A percentile compares a stretch with the other conserved stretches of the same genome.
Evolutionary conservation across 2,113 vertebrate species (phyloP).

Genomic region (Hemibagrus wyckioides): DNA sequence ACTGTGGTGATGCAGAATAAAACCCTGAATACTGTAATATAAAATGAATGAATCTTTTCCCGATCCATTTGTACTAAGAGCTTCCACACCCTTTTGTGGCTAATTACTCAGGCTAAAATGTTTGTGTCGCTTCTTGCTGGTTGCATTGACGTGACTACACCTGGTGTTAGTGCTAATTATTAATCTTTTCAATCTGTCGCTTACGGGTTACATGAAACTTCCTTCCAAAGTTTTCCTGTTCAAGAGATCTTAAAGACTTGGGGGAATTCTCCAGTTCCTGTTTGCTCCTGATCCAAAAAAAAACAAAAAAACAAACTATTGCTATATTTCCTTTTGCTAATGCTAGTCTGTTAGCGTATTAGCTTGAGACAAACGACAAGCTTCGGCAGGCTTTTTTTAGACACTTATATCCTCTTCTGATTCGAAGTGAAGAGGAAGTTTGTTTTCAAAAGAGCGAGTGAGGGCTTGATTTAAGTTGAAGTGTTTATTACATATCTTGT

Average conservation of each 20-base stretch:
- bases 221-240: not conserved
- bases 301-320: too few relatives aligned
- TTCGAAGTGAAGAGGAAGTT: not conserved
- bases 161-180: not conserved
- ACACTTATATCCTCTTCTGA: not conserved
- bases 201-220: not conserved
- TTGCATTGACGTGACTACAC: not conserved
- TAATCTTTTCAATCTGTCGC: not conserved
- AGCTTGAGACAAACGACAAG: not conserved
- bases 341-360: not conserved
- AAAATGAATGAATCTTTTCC: not conserved
- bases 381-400: not conserved
- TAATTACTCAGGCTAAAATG: slow-evolving; percentile 1
- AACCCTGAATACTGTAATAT: not conserved
- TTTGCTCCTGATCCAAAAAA: not conserved
- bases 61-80: not conserved
- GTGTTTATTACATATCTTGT: not conserved
- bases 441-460: not conserved
- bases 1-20: not conserved
- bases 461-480: not conserved
- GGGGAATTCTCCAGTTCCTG: not conserved
- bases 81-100: not conserved
- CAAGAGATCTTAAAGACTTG: not conserved
- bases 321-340: not conserved
- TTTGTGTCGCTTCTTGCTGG: not conserved